Conservation (phyloP, 2,113 vertebrate species). For the Urocynchramus pylzowi region DNA sequence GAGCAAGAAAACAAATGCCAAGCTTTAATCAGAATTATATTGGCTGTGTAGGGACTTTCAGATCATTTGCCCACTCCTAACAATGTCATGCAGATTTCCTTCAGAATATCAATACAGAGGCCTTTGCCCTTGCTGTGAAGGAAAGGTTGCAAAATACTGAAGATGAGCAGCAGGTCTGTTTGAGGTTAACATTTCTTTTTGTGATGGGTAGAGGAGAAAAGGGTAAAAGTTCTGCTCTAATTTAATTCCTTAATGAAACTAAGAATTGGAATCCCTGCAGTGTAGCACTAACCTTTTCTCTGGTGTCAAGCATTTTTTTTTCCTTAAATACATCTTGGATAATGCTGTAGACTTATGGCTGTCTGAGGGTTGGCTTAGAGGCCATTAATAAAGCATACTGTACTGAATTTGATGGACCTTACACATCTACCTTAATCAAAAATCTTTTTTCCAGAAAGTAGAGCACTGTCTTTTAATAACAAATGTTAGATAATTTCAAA, state of each 20-base stretch:
- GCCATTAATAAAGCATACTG: neutral
- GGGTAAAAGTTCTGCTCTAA: slow-evolving; percentile 44
- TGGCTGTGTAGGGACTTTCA: slow-evolving; percentile 25
- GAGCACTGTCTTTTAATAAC: neutral
- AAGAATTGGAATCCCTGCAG: slow-evolving; percentile 52
- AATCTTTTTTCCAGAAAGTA: neutral
- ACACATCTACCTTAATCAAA: neutral
- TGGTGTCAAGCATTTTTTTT: slow-evolving; percentile 26
- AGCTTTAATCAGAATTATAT: slow-evolving; percentile 58
- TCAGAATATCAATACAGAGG: slow-evolving; percentile 24
- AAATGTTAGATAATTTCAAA: neutral
- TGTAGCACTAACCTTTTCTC: slow-evolving; percentile 27
- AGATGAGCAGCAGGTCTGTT: neutral
- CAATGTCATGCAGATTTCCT: slow-evolving; percentile 23
- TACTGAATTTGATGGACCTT: neutral
- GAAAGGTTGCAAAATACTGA: slow-evolving; percentile 1
- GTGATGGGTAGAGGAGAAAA: neutral
- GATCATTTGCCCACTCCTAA: slow-evolving; percentile 37
- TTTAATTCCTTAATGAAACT: slow-evolving; percentile 70
- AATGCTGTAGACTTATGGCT: neutral
- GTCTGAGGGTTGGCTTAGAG: neutral
- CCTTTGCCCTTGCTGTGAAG: slow-evolving; percentile 43
- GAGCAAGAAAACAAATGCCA: slow-evolving; percentile 65
- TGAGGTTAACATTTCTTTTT: slow-evolving; percentile 18
- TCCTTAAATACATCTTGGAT: neutral